A percentile compares a stretch with the other conserved stretches of the same genome.
These are phyloP conservation scores for Xestoiulus laeticollis DNA, from an alignment of 2,888 invertebrate genomes.

Conservation along the genomic window DNA sequence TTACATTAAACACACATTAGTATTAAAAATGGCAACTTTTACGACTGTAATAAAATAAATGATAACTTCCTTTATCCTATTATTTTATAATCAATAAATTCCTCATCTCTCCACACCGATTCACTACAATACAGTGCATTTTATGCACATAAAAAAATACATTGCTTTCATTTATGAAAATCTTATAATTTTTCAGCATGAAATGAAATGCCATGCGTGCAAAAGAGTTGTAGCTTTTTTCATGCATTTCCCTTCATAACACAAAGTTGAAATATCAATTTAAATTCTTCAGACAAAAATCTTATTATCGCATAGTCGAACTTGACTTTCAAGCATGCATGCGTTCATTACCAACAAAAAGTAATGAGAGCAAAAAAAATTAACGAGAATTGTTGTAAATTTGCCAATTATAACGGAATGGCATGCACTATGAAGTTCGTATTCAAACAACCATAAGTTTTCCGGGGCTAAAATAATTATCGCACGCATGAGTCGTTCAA, in stretches of 20 bases:
- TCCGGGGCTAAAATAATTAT: constrained; percentile 27
- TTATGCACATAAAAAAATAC: neutral
- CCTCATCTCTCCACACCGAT: neutral
- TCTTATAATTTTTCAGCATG: neutral
- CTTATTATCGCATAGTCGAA: constrained; percentile 34
- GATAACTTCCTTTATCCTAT: no score
- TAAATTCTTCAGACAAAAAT: constrained; percentile 21
- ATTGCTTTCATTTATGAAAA: neutral
- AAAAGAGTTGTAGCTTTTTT: neutral
- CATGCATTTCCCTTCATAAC: neutral
- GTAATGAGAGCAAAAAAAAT: constrained; percentile 5
- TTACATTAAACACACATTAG: no score
- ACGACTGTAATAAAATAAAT: no score
- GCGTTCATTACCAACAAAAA: neutral
- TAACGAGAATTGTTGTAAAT: constrained; percentile 31
- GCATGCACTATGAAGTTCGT: constrained; percentile 15
- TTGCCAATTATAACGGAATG: constrained; percentile 34
- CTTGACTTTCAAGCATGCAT: constrained; percentile 23
- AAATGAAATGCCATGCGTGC: constrained; percentile 3
- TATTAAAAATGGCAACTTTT: no score
- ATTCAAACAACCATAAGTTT: constrained; percentile 25
- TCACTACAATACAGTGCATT: neutral
- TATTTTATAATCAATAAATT: neutral
- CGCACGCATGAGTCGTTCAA: neutral
- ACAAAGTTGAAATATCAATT: neutral